Base-by-base conservation (phyloP, 2,888 invertebrate genomes). In the Polymixis flavicincta region DNA sequence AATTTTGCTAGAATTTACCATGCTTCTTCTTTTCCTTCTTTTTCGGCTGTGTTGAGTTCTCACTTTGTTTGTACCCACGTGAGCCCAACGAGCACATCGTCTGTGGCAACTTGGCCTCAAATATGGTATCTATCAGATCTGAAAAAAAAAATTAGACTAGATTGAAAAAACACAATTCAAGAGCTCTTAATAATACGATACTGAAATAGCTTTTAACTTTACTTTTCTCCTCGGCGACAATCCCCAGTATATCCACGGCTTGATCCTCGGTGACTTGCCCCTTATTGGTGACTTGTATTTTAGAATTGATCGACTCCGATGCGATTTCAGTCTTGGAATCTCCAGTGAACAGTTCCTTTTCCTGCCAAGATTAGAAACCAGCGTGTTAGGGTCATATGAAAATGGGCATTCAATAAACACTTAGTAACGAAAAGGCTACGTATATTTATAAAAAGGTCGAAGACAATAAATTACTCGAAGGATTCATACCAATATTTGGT, bases 191-290 rank as follows among this genome's bases (percentile, higher is more conserved):
- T 66, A 65, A 66, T n/a, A 54, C 7, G 7, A 32, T 54, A n/a
- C 19, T 66, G 17, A 32, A 66, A n/a, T 54, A 37, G n/a, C 17
- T 54, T 19, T 11, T 32, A 54, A n/a, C 32, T 32, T 17, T 71
- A 71, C 72, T 32, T 71, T 54, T 71, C 19, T 72, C 14, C 4
- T 48, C 45, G 1, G 25, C 32, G 1, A 22, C 25, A 1, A 25
- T 17, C 6, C 8, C 89, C 1, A 93, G 84, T 87, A 91, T 88
- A 0, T 91, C 90, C 0, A 93, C 84, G 5, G 92, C 92, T 0
- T 92, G 90, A 32, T 14, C 52, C 1, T 55, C 55, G 4, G n/a
- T 1, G 9, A 80, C 85, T 11, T 85, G 81, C 7, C 85, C 79
- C 25, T 67, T 17, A 11, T 59, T 8, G n/a, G 1, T 4, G 22